A percentile compares a stretch with the other conserved stretches of the same genome.
Conservation (phyloP, 2,113 vertebrate genomes). For the Tonatia bakeri region DNA sequence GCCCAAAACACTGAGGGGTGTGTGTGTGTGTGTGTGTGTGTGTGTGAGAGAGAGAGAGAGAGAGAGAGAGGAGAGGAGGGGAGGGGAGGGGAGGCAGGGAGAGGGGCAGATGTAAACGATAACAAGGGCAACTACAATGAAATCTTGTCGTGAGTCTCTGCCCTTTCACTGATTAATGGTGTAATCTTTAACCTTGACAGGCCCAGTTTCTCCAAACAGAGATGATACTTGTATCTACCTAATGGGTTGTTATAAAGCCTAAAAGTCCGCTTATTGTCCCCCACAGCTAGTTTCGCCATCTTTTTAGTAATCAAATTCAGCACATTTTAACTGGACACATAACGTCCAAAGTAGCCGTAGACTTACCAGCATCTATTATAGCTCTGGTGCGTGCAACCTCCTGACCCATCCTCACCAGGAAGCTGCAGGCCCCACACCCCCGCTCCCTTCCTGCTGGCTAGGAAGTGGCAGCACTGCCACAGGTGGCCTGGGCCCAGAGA, state of each 20-base stretch:
- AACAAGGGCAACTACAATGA: background rate
- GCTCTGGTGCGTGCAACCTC: rapidly evolving
- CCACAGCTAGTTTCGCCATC: background rate
- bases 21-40: background rate
- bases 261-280: background rate
- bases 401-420: background rate
- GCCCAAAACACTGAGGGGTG: rapidly evolving
- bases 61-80: background rate
- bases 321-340: background rate
- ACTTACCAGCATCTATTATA: background rate
- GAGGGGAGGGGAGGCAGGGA: too few species aligned
- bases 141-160: background rate
- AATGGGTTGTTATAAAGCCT: background rate
- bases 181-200: background rate
- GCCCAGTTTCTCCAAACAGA: background rate
- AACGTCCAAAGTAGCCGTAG: background rate
- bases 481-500: background rate
- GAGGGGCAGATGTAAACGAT: background rate
- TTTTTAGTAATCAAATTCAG: background rate
- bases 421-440: rapidly evolving
- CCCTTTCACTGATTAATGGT: background rate
- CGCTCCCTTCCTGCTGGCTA: background rate
- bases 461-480: background rate
- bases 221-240: background rate
- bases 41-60: too few species aligned